Percentiles rank a stretch among this genome's conserved stretches.
Conservation (phyloP, 2,113 vertebrate species). For the Anguilla japonica region DNA sequence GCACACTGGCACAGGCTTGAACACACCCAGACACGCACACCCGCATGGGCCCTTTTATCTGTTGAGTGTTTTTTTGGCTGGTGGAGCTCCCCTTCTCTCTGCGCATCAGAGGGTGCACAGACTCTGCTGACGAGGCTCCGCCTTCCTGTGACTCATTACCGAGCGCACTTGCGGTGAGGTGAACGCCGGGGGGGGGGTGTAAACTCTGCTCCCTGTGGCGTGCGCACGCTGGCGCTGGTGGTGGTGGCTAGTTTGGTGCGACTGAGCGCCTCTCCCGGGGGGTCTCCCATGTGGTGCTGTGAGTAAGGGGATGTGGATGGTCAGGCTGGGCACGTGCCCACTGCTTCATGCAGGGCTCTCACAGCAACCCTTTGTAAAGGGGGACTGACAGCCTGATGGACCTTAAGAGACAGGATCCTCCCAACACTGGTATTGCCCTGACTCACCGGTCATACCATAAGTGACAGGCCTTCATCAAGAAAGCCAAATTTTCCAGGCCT, state of each 20-base stretch:
- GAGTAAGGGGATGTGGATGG: not conserved
- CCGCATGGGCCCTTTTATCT: not conserved
- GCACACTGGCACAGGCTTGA: too few relatives aligned
- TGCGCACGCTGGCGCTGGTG: too few relatives aligned
- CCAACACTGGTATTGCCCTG: conserved; percentile 8
- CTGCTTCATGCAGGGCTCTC: not conserved
- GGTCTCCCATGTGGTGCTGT: not conserved
- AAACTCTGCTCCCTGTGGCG: too few relatives aligned
- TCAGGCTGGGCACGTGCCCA: not conserved
- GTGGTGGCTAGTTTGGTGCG: too few relatives aligned
- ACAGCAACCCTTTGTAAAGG: conserved; percentile 8
- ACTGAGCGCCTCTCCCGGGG: not conserved
- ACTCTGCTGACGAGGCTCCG: not conserved
- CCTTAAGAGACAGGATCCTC: conserved; percentile 23
- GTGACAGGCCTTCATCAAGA: not conserved
- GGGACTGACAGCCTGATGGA: conserved; percentile 15
- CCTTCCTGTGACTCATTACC: not conserved
- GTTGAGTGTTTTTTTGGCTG: not conserved
- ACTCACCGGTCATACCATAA: not conserved
- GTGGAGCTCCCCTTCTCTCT: not conserved
- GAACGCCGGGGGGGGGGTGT: not conserved
- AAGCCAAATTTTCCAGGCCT: not conserved
- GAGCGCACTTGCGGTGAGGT: not conserved
- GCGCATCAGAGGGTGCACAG: not conserved
- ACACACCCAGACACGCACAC: too few relatives aligned